Percentiles rank a stretch among this genome's conserved stretches.
These are phyloP conservation scores for Eclectus roratus DNA, from an alignment of 2,113 vertebrate species.

Conservation along the genomic window DNA sequence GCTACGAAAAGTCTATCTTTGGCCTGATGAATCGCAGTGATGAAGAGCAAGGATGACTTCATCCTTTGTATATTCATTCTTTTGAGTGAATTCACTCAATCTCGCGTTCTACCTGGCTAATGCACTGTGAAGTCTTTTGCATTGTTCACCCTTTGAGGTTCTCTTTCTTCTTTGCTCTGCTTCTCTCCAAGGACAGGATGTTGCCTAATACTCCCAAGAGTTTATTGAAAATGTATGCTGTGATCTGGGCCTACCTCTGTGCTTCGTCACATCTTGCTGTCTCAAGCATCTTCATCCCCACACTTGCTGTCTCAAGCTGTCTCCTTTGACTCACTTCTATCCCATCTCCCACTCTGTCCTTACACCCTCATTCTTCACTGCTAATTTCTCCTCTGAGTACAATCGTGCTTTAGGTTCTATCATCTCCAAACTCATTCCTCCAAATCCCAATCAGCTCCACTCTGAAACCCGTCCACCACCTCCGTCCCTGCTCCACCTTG, in stretches of 20 bases:
- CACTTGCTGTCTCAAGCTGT: rapidly evolving
- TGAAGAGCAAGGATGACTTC: not conserved
- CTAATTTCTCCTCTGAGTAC: not conserved
- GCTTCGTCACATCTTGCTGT: not conserved
- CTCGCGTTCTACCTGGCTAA: not conserved
- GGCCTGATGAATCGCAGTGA: not conserved
- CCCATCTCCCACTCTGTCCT: not conserved
- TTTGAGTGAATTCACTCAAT: not conserved
- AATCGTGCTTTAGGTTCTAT: not conserved
- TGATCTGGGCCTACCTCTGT: not conserved
- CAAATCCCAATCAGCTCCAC: not conserved
- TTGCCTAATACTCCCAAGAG: not conserved
- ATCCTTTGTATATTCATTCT: not conserved
- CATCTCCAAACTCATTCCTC: not conserved
- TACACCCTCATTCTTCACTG: not conserved
- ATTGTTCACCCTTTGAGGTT: not conserved
- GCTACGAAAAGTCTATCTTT: not conserved
- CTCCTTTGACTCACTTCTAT: not conserved
- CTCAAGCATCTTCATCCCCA: rapidly evolving
- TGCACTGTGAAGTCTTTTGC: not conserved
- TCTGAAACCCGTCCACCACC: not conserved
- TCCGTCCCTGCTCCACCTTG: not conserved
- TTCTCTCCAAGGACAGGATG: not conserved
- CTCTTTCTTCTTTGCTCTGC: not conserved
- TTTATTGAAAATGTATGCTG: rapidly evolving